Base-by-base conservation (phyloP, 2,888 invertebrate species). In the Cremastobaeus sp. region DNA sequence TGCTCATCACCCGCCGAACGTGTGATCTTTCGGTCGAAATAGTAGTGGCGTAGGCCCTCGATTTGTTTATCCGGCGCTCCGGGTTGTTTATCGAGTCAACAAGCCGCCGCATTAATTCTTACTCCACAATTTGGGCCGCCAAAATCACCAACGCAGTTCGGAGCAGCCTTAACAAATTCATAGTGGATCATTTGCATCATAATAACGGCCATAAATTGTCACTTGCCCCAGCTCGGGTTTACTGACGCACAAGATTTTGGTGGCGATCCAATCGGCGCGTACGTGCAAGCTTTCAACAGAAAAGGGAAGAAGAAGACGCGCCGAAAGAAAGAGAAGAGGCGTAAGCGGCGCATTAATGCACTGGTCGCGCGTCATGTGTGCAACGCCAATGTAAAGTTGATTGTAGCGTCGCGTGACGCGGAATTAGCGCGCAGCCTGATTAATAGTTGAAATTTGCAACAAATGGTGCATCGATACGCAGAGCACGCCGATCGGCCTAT, bases 241-340 rank as follows among this genome's bases (percentile, higher is more conserved):
- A 20, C 12, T 66, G 65, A 55, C 48, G 65, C 35, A 55, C 21
- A 66, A 47, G 20, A 41, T 66, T 66, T 55, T 55, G 65, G 65
- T 48, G 39, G 39, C 17, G 55, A 45, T 55, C 55, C 65, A 66
- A 55, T 54, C 14, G 21, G 15, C 4, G n/a, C 34, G 25, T 47
- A 12, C 28, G 37, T 15, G 5, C 17, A n/a, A 4, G 21, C 18
- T 35, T 12, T 25, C 6, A 17, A 52, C 12, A 28, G 9, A 35
- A 15, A 21, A n/a, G n/a, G n/a, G n/a, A n/a, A n/a, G n/a, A n/a
- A n/a, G n/a, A n/a, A n/a, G n/a, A n/a, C n/a, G n/a, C n/a, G n/a
- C n/a, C n/a, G n/a, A n/a, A n/a, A n/a, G n/a, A n/a, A n/a, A n/a
- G n/a, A n/a, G n/a, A n/a, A n/a, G n/a, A n/a, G n/a, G n/a, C n/a